Evolutionary conservation across 2,888 invertebrate genomes (phyloP).

Genomic region (Heliconius sara): DNA sequence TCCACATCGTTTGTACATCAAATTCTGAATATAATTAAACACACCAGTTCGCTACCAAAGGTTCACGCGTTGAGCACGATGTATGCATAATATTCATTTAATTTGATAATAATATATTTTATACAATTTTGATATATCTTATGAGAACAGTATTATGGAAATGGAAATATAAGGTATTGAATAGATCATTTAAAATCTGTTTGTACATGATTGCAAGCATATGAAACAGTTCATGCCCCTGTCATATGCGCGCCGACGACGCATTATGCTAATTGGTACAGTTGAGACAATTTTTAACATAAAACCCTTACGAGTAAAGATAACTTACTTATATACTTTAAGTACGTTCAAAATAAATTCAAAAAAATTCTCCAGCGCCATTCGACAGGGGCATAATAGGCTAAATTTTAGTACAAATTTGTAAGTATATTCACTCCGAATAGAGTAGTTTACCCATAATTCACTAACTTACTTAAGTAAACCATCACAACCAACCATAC

Average conservation of each 20-base stretch:
- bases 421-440: conserved; percentile 67
- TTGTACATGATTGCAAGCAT: conserved; percentile 77
- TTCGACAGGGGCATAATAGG: conserved; percentile 58
- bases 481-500: conserved; percentile 84
- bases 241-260: conserved; percentile 51
- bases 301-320: conserved; percentile 40
- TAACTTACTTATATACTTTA: conserved; percentile 55
- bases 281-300: conserved; percentile 44
- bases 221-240: conserved; percentile 55
- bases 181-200: conserved; percentile 49
- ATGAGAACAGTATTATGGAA: conserved; percentile 40
- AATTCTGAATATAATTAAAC: conserved; percentile 20
- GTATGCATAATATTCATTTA: conserved; percentile 28
- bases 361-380: conserved; percentile 41
- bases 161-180: conserved; percentile 36
- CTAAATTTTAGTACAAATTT: conserved; percentile 68
- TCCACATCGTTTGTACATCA: conserved; percentile 40
- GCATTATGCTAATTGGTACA: conserved; percentile 52
- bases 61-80: conserved; percentile 42
- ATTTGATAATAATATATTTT: conserved; percentile 33
- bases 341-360: conserved; percentile 65
- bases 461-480: conserved; percentile 83
- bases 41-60: conserved; percentile 37
- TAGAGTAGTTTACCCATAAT: conserved; percentile 73
- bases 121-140: conserved; percentile 41